A percentile compares a stretch with the other conserved stretches of the same genome.
phyloP scores from a whole-genome alignment of 1,140 invertebrate genomes.

The Telenomus remus region DNA sequence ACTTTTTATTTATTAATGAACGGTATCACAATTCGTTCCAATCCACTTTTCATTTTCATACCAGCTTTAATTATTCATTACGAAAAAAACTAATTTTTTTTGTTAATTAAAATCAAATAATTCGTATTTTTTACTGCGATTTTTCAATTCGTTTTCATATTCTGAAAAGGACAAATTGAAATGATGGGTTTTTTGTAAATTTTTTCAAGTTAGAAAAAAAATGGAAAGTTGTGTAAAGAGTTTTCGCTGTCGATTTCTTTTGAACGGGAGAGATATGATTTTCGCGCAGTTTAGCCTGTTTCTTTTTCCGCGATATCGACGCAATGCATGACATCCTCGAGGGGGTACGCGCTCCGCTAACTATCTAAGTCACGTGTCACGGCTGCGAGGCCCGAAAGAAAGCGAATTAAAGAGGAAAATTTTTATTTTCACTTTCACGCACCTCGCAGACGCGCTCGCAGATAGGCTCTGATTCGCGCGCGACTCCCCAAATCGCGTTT shows the following conservation, averaged over 20 bases:
- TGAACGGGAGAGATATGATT: slow-evolving; percentile 35
- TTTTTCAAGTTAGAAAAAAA: slow-evolving; percentile 12
- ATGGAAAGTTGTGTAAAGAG: slow-evolving; percentile 19
- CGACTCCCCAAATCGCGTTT: background rate
- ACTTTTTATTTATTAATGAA: no score
- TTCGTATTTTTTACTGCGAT: no score
- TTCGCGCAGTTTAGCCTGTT: slow-evolving; percentile 26
- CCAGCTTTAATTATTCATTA: no score
- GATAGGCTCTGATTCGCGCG: slow-evolving; percentile 37
- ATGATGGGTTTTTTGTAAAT: background rate
- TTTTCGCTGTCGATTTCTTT: slow-evolving; percentile 52
- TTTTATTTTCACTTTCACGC: slow-evolving; percentile 48
- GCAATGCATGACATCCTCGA: slow-evolving; percentile 55
- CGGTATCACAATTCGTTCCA: no score
- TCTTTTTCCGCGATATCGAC: slow-evolving; percentile 53
- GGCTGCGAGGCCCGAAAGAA: slow-evolving; percentile 51
- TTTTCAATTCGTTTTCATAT: no score
- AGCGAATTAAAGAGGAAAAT: slow-evolving; percentile 56
- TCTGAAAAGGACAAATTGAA: no score
- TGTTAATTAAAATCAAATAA: no score
- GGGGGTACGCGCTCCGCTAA: slow-evolving; percentile 44
- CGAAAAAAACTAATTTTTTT: no score
- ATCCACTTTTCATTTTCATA: no score
- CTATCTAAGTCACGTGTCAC: slow-evolving; percentile 56
- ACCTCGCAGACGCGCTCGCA: slow-evolving; percentile 14